Conservation (phyloP, 1,140 invertebrate species). For the Eriosoma lanigerum region DNA sequence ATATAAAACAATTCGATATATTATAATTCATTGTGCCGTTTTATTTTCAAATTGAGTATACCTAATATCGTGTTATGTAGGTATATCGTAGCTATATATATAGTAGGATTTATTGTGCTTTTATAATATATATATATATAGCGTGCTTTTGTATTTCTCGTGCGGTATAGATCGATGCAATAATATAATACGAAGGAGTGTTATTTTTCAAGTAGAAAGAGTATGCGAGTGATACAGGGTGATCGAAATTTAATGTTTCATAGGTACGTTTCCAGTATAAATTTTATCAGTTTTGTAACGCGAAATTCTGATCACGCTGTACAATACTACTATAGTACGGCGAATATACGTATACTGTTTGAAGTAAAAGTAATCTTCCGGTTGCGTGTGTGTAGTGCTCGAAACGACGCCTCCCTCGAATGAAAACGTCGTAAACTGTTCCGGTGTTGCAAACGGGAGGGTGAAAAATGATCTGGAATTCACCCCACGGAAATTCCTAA, state of each 20-base stretch:
- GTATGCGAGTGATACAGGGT: too few relatives aligned
- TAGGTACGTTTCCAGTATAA: too few relatives aligned
- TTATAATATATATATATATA: too few relatives aligned
- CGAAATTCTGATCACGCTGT: too few relatives aligned
- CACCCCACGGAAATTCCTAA: slow-evolving; percentile 38
- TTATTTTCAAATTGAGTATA: too few relatives aligned
- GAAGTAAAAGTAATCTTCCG: slow-evolving; percentile 48
- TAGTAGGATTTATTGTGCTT: too few relatives aligned
- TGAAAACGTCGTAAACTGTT: slow-evolving; percentile 40
- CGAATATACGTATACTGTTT: not conserved
- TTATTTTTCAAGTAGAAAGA: not conserved
- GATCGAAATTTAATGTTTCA: too few relatives aligned
- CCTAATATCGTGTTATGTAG: too few relatives aligned
- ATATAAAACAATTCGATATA: too few relatives aligned
- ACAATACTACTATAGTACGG: not conserved
- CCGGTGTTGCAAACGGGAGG: slow-evolving; percentile 10
- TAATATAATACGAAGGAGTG: not conserved
- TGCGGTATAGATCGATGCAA: not conserved
- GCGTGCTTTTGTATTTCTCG: not conserved
- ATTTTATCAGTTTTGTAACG: too few relatives aligned
- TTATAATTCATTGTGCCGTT: too few relatives aligned
- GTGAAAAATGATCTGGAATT: slow-evolving; percentile 44
- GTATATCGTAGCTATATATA: too few relatives aligned
- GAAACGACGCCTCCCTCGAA: slow-evolving; percentile 19
- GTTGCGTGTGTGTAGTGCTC: slow-evolving; percentile 20